A percentile compares a stretch with the other conserved stretches of the same genome.
These are phyloP conservation scores for Rapana venosa DNA, from an alignment of 2,888 invertebrate species.

Conservation along the genomic window DNA sequence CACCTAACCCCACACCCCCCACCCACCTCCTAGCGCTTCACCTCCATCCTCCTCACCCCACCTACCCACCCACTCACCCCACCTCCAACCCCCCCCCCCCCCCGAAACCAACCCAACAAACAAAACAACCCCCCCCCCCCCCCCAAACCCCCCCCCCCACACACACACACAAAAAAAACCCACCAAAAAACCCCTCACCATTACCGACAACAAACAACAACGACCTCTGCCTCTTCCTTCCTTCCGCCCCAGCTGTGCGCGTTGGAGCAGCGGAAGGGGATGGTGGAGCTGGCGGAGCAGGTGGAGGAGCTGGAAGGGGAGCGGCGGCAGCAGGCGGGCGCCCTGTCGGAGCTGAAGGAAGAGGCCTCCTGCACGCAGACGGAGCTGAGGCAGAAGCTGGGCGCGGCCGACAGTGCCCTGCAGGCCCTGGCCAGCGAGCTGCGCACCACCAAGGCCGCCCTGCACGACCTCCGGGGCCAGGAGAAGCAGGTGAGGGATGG, in stretches of 20 bases:
- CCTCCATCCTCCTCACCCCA: too few species aligned
- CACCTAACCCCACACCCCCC: too few species aligned
- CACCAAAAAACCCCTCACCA: too few species aligned
- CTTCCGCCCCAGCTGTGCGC: slow-evolving; percentile 63
- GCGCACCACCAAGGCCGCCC: slow-evolving; percentile 74
- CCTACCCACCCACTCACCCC: too few species aligned
- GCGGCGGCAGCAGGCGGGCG: slow-evolving; percentile 75
- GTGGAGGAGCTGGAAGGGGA: slow-evolving; percentile 76
- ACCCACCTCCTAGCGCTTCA: too few species aligned
- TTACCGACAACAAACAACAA: too few species aligned
- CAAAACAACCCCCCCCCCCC: too few species aligned
- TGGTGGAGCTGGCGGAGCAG: slow-evolving; percentile 70
- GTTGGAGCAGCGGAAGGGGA: slow-evolving; percentile 74
- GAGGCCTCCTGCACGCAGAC: slow-evolving; percentile 63
- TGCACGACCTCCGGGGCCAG: slow-evolving; percentile 71
- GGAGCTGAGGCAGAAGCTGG: slow-evolving; percentile 64
- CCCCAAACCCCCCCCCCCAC: too few species aligned
- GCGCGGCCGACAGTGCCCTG: slow-evolving; percentile 75
- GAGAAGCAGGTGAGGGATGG: slow-evolving; percentile 73
- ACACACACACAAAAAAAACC: too few species aligned
- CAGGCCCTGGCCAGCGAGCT: slow-evolving; percentile 77
- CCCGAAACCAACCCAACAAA: too few species aligned
- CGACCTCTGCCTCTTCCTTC: background rate
- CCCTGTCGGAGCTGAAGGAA: slow-evolving; percentile 72
- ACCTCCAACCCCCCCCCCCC: too few species aligned